Conservation (phyloP, 37 sponge, comb jelly and placozoan genomes). For the Chondrilla cf. caribensis region DNA sequence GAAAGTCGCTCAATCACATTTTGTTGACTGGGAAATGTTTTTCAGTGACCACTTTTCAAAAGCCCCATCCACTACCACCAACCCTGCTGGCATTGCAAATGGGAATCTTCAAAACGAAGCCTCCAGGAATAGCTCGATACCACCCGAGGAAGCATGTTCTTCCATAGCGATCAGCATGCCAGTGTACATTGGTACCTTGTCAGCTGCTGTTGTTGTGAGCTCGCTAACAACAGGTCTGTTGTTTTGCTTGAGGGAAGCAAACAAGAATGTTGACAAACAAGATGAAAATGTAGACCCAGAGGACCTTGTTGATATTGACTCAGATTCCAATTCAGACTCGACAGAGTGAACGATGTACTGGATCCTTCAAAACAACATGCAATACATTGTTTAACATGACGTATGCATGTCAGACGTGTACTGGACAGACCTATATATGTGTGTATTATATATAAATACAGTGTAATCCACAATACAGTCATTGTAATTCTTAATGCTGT, state of each 20-base stretch:
- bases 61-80: background rate
- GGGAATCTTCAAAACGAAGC: too few relatives aligned
- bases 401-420: too few relatives aligned
- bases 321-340: background rate
- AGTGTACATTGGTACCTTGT: background rate
- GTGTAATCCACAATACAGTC: too few relatives aligned
- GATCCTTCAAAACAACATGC: background rate
- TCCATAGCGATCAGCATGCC: conserved; percentile 10
- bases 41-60: background rate
- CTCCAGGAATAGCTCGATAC: background rate
- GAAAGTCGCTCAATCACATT: background rate
- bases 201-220: conserved; percentile 22
- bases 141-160: background rate
- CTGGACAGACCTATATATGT: too few relatives aligned
- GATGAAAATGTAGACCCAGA: conserved; percentile 25
- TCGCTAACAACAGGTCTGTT: conserved; percentile 31
- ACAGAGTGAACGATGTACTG: background rate
- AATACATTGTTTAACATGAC: too few relatives aligned
- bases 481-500: too few relatives aligned
- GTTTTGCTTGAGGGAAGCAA: conserved; percentile 65
- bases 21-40: background rate
- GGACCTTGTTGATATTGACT: conserved; percentile 33
- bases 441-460: too few relatives aligned
- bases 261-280: conserved; percentile 25
- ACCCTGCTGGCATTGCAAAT: too few relatives aligned